Conservation (phyloP, 2,797 vertebrate species). For the Sebastes vulpes region DNA sequence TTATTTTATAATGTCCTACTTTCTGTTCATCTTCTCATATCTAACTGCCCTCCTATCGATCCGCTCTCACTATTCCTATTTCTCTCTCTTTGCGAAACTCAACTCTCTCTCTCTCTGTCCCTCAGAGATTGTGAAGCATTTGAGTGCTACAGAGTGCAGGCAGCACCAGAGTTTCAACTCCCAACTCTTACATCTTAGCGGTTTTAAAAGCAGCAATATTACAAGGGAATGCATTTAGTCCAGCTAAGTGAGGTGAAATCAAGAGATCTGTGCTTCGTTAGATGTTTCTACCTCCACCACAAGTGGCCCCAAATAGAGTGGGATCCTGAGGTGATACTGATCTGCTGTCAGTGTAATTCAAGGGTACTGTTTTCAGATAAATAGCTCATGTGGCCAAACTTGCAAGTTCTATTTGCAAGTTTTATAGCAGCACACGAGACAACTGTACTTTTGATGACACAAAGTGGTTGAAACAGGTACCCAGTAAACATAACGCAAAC, state of each 20-base stretch:
- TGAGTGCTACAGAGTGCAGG: conserved; percentile 17
- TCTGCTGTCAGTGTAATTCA: neutral
- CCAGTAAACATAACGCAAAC: neutral
- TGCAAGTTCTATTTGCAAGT: no score
- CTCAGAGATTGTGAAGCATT: conserved; percentile 18
- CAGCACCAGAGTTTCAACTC: conserved; percentile 10
- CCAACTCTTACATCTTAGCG: conserved; percentile 13
- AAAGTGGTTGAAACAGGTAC: neutral
- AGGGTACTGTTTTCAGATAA: neutral
- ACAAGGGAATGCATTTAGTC: conserved; percentile 23
- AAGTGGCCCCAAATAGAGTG: neutral
- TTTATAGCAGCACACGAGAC: neutral
- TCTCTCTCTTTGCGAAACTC: neutral
- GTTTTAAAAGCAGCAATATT: conserved; percentile 23
- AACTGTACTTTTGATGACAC: neutral
- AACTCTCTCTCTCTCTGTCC: conserved; percentile 13
- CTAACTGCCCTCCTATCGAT: neutral
- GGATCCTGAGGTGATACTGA: neutral
- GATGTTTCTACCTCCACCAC: neutral
- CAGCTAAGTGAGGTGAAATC: conserved; percentile 10
- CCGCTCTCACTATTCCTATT: conserved; percentile 7
- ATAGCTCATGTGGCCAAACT: neutral
- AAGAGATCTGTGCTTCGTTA: neutral
- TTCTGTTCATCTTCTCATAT: neutral
- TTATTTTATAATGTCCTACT: neutral